A percentile compares a stretch with the other conserved stretches of the same genome.
Evolutionary conservation across 2,888 invertebrate genomes (phyloP).

Genomic region (Meliscaeva auricollis): DNA sequence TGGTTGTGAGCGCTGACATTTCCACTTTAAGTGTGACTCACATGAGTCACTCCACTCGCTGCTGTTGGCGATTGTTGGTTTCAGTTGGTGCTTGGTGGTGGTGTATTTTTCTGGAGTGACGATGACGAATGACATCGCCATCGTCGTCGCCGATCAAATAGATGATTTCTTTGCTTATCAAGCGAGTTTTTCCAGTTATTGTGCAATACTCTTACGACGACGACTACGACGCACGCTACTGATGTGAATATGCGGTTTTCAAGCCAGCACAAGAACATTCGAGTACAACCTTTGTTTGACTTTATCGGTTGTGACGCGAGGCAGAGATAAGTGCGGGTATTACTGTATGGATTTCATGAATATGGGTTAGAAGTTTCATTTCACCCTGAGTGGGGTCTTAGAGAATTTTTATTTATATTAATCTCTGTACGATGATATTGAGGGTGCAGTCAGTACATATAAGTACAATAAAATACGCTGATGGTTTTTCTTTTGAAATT

Average conservation of each 20-base stretch:
- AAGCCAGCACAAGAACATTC: neutral
- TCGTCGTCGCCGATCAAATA: conserved; percentile 45
- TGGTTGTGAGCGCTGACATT: conserved; percentile 40
- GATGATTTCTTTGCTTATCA: conserved; percentile 23
- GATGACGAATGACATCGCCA: conserved; percentile 53
- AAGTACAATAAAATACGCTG: no score
- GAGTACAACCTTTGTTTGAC: conserved; percentile 29
- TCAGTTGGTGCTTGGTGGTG: conserved; percentile 1
- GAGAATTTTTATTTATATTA: no score
- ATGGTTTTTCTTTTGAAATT: no score
- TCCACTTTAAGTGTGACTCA: conserved; percentile 53
- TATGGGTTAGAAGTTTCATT: conserved; percentile 17
- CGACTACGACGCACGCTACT: conserved; percentile 2
- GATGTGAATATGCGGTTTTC: neutral
- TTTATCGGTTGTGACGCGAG: conserved; percentile 45
- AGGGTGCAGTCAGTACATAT: no score
- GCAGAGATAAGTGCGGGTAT: conserved; percentile 5
- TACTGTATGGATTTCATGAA: neutral
- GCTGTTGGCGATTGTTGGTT: neutral
- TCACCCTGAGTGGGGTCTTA: conserved; percentile 3
- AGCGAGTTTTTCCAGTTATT: conserved; percentile 50
- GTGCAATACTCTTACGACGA: conserved; percentile 40
- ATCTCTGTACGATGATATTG: no score
- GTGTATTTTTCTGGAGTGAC: conserved; percentile 54
- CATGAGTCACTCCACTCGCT: conserved; percentile 34